These are phyloP conservation scores for Sebastes minor DNA, from an alignment of 2,797 vertebrate genomes.

Conservation along the genomic window DNA sequence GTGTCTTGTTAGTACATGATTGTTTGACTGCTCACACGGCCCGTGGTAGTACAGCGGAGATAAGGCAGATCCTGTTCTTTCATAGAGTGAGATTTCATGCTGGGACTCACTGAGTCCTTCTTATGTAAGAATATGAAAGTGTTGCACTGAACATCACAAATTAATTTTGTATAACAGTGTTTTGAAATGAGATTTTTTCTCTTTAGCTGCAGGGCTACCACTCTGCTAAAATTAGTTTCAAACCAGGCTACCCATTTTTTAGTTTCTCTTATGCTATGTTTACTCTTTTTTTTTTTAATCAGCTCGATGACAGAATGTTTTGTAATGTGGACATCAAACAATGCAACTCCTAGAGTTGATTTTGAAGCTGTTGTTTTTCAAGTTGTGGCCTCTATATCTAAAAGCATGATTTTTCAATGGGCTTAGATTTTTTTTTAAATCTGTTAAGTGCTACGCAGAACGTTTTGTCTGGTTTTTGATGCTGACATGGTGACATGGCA, in stretches of 20 bases:
- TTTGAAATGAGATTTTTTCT: neutral
- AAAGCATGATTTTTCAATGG: neutral
- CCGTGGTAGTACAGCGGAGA: slow-evolving; percentile 10
- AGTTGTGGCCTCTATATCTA: neutral
- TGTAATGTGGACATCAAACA: neutral
- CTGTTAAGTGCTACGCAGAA: neutral
- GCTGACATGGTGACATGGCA: neutral
- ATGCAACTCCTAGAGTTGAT: neutral
- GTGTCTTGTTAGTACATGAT: slow-evolving; percentile 35
- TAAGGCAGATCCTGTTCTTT: slow-evolving; percentile 15
- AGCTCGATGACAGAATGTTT: neutral
- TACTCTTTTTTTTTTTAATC: neutral
- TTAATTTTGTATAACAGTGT: neutral
- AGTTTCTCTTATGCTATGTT: neutral
- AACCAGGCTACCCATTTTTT: neutral
- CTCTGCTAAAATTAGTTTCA: neutral
- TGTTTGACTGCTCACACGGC: slow-evolving; percentile 41
- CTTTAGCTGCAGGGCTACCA: neutral
- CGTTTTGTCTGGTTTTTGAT: neutral
- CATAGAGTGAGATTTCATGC: neutral
- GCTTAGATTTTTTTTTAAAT: neutral
- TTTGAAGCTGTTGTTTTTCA: neutral
- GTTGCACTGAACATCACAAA: neutral
- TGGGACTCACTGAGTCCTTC: neutral
- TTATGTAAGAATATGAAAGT: slow-evolving; percentile 5